Percentiles rank a stretch among this genome's conserved stretches.
These are phyloP conservation scores for Ormia ochracea DNA, from an alignment of 2,888 invertebrate species.

Conservation along the genomic window DNA sequence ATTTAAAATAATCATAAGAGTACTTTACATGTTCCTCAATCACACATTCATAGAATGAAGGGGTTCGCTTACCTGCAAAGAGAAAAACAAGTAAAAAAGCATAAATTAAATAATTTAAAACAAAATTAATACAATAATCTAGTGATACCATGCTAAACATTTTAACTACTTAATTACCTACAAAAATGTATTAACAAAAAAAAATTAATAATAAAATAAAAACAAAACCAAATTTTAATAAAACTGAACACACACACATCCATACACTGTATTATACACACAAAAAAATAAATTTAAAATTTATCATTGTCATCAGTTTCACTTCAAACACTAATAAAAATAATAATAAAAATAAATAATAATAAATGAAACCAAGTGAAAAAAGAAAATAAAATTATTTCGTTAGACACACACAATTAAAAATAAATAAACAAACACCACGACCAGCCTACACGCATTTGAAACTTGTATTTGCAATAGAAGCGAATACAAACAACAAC, in stretches of 20 bases:
- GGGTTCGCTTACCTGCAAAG: conserved; percentile 24
- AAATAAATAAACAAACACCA: conserved; percentile 36
- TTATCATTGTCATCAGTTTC: conserved; percentile 15
- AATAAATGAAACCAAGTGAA: conserved; percentile 13
- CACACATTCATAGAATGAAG: neutral
- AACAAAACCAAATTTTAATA: neutral
- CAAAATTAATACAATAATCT: neutral
- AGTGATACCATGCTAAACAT: neutral
- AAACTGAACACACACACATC: neutral
- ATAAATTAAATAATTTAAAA: conserved; percentile 14
- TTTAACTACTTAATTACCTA: neutral
- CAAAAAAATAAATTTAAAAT: neutral
- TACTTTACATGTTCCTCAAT: neutral
- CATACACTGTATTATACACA: neutral
- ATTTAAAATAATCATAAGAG: neutral
- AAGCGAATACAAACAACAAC: neutral
- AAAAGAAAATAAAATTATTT: conserved; percentile 50
- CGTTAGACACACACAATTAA: conserved; percentile 53
- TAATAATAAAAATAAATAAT: neutral
- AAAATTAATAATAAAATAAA: neutral
- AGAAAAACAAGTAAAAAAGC: neutral
- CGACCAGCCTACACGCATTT: conserved; percentile 47
- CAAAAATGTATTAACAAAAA: neutral
- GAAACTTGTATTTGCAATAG: conserved; percentile 31
- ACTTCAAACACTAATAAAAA: conserved; percentile 10